Percentiles rank a stretch among this genome's conserved stretches.
Evolutionary conservation across 2,888 invertebrate genomes (phyloP).

Genomic region (Empis livida): DNA sequence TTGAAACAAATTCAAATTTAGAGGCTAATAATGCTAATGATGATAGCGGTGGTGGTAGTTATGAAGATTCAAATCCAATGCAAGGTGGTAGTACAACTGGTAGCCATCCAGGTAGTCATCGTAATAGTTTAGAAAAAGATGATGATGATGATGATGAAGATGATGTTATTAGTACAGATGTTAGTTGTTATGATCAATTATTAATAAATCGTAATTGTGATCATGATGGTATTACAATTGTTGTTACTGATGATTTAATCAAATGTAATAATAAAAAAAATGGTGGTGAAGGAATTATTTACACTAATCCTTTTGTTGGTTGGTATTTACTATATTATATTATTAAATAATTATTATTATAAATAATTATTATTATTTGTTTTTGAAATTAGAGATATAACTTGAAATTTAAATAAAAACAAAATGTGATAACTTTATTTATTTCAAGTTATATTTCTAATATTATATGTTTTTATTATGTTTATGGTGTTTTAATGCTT

Average conservation of each 20-base stretch:
- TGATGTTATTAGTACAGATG: slow-evolving; percentile 35
- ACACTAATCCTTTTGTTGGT: slow-evolving; percentile 37
- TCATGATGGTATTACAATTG: slow-evolving; percentile 28
- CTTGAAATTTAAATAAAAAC: too few relatives aligned
- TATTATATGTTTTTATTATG: slow-evolving; percentile 1
- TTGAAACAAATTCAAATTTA: slow-evolving; percentile 27
- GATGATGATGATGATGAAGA: slow-evolving; percentile 34
- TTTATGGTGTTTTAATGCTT: slow-evolving; percentile 6
- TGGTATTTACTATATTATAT: slow-evolving; percentile 22
- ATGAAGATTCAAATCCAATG: slow-evolving; percentile 33
- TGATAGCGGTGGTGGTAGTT: slow-evolving; percentile 35
- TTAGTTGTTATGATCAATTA: slow-evolving; percentile 33
- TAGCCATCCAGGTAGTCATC: slow-evolving; percentile 25
- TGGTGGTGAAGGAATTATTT: slow-evolving; percentile 31
- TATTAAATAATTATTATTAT: background rate
- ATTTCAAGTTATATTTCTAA: too few relatives aligned
- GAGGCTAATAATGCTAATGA: slow-evolving; percentile 33
- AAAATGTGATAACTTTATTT: too few relatives aligned
- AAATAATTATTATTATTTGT: background rate
- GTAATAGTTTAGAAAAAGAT: slow-evolving; percentile 33
- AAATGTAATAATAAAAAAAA: slow-evolving; percentile 21
- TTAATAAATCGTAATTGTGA: slow-evolving; percentile 9
- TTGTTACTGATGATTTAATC: slow-evolving; percentile 25
- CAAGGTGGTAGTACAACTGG: slow-evolving; percentile 27
- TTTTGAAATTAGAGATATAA: too few relatives aligned